phyloP scores from a whole-genome alignment of 2,113 vertebrate species.

The Coptodon bakossiorum region DNA sequence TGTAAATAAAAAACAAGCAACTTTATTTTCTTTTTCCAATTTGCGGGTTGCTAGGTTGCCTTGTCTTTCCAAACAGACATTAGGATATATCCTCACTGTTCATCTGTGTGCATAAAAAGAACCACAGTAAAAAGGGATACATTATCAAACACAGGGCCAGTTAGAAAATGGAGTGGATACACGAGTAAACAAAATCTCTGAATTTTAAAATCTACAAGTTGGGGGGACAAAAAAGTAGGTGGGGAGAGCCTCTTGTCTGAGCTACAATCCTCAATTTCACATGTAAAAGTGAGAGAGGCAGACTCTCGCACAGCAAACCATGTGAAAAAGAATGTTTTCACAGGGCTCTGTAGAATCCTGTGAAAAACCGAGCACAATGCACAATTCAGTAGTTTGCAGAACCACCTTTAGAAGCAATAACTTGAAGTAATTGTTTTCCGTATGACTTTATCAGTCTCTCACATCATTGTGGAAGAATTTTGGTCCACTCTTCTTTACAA shows the following conservation, averaged over 20 bases:
- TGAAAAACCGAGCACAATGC: neutral
- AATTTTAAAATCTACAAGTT: neutral
- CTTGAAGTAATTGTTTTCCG: neutral
- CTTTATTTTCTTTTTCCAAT: neutral
- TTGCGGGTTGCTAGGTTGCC: neutral
- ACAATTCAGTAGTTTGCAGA: neutral
- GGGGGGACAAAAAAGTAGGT: neutral
- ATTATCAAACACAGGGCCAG: conserved; percentile 2
- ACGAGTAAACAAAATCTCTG: conserved; percentile 22
- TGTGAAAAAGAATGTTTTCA: neutral
- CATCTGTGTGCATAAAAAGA: neutral
- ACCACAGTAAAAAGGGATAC: neutral
- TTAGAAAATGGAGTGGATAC: conserved; percentile 14
- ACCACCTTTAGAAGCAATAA: neutral
- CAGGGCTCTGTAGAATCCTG: neutral
- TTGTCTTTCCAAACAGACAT: conserved; percentile 20
- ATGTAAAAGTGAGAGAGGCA: neutral
- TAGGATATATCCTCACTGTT: neutral
- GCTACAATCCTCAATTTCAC: neutral
- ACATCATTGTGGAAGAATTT: neutral
- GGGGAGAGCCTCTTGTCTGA: neutral
- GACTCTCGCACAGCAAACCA: rapidly evolving
- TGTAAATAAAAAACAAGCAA: neutral
- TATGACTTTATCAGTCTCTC: neutral
- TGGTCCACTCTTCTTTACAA: neutral